Evolutionary conservation across 2,113 vertebrate species (phyloP).

Genomic region (Bos indicus): DNA sequence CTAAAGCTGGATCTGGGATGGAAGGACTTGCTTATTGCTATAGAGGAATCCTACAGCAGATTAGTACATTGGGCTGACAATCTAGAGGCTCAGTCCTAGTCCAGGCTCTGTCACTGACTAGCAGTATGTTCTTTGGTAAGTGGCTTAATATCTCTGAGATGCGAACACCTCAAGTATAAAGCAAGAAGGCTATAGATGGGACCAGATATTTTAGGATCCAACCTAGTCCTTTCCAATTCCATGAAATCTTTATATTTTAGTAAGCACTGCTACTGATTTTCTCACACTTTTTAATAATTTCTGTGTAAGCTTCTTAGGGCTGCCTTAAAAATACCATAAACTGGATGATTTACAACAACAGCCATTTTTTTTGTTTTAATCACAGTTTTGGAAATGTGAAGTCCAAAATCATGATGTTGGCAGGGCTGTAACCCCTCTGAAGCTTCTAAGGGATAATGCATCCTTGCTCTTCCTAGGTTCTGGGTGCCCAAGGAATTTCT

Average conservation of each 20-base stretch:
- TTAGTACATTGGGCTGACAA: neutral
- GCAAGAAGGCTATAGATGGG: neutral
- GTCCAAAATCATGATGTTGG: neutral
- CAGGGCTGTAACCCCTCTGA: rapidly evolving
- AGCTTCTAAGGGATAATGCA: neutral
- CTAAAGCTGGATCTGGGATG: neutral
- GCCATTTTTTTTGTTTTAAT: neutral
- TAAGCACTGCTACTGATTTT: neutral
- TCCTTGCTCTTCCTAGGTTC: neutral
- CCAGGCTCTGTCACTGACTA: neutral
- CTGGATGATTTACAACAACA: neutral
- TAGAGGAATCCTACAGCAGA: neutral
- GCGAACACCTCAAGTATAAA: neutral
- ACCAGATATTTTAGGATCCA: neutral
- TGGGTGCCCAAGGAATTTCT: neutral
- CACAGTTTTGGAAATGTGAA: neutral
- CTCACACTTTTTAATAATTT: neutral
- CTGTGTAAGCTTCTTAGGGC: neutral
- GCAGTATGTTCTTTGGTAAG: neutral
- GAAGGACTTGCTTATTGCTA: neutral
- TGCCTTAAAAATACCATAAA: neutral
- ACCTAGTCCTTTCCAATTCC: neutral
- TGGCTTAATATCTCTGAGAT: neutral
- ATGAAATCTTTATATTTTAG: neutral
- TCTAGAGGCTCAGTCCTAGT: neutral